Evolutionary conservation across 2,113 vertebrate genomes (phyloP).

Genomic region (Naja naja): DNA sequence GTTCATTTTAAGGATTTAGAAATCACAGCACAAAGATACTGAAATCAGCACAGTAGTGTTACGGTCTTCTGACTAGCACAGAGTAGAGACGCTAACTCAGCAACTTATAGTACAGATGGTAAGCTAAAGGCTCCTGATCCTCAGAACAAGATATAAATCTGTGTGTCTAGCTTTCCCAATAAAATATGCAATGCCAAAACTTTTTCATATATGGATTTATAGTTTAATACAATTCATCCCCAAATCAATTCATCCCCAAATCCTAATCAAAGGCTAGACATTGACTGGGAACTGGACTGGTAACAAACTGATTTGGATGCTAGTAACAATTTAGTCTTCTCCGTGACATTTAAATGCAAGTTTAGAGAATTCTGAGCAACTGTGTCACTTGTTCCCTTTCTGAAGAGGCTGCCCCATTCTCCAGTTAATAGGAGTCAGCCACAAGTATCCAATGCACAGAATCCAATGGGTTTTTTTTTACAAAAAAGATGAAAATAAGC

Average conservation of each 20-base stretch:
- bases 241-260: too few species aligned
- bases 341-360: background rate
- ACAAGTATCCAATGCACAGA: background rate
- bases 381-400: background rate
- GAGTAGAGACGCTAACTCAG: slow-evolving; percentile 49
- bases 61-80: slow-evolving; percentile 51
- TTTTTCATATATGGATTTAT: background rate
- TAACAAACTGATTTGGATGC: background rate
- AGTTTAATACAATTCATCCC: background rate
- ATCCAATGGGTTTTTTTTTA: background rate
- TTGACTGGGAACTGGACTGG: background rate
- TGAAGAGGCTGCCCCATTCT: background rate
- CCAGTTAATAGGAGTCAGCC: background rate
- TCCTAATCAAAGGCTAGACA: background rate
- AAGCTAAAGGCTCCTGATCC: slow-evolving; percentile 22
- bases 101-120: slow-evolving; percentile 8
- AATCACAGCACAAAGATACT: slow-evolving; percentile 1
- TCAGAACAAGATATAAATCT: background rate
- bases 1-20: slow-evolving; percentile 7
- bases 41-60: slow-evolving; percentile 41
- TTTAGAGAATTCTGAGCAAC: background rate
- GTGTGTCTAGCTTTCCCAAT: background rate
- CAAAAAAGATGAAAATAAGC: background rate
- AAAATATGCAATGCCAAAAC: background rate
- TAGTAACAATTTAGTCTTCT: background rate